Conservation (phyloP, 1,140 invertebrate species). For the Bactericera cockerelli region DNA sequence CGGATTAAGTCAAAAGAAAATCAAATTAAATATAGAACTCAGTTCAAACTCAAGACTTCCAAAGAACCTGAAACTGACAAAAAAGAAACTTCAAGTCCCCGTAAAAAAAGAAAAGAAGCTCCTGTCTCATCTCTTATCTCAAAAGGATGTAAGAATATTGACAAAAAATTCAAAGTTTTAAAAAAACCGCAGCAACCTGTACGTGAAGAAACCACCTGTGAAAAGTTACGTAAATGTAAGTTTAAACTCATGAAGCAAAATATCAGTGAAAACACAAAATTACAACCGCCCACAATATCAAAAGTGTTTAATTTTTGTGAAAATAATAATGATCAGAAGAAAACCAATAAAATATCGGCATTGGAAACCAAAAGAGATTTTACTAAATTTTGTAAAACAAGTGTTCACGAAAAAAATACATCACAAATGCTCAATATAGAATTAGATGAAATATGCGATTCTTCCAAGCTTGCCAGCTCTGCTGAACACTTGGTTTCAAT, state of each 20-base stretch:
- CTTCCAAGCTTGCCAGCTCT: neutral
- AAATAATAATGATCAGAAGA: neutral
- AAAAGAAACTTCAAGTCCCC: neutral
- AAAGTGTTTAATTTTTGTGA: neutral
- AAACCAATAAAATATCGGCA: neutral
- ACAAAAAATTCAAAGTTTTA: neutral
- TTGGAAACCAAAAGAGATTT: neutral
- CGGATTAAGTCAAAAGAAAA: neutral
- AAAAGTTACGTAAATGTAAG: slow-evolving; percentile 2
- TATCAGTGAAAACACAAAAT: neutral
- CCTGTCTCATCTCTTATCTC: neutral
- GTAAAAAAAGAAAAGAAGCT: neutral
- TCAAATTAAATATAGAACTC: slow-evolving; percentile 2
- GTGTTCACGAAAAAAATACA: neutral
- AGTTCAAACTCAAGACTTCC: slow-evolving; percentile 1
- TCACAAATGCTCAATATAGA: slow-evolving; percentile 7
- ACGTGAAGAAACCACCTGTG: neutral
- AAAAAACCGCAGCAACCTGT: neutral
- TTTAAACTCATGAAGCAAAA: neutral
- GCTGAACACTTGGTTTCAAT: slow-evolving; percentile 6
- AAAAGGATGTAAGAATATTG: neutral
- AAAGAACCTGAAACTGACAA: neutral
- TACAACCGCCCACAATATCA: neutral
- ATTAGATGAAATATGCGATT: slow-evolving; percentile 6
- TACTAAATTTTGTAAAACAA: neutral